Base-by-base conservation (phyloP, 2,113 vertebrate genomes). In the Aegotheles bennettii region DNA sequence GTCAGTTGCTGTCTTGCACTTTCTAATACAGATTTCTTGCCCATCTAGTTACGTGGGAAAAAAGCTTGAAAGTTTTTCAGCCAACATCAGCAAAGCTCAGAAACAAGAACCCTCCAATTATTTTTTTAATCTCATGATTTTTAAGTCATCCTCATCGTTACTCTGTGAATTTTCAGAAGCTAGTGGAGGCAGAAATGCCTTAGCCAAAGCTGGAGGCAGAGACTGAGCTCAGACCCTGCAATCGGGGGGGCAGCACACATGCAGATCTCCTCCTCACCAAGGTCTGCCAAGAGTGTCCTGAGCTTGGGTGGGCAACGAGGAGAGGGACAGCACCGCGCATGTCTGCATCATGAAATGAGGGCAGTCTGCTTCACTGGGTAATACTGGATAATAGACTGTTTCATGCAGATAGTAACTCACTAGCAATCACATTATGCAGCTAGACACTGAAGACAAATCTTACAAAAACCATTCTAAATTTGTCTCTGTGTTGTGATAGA, bases 401-500 rank as follows among this genome's bases (percentile, higher is more conserved):
- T 65, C 77, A 76, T 89, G 77, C 73, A 89, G 87, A 48, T 56
- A 87, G 48, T 71, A 68, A 54, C 45, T 84, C 51, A 43, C 74
- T 75, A 64, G 74, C 77, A 82, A 77, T 90, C 86, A 74, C 24
- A 35, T 70, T 80, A 82, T 35, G 76, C 87, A 89, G 71, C 84
- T 78, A 93, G 64, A 54, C 65, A 26, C 40, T 84, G 64, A 75
- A 84, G 83, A 60, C 59, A 56, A 75, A 67, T 75, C 84, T 70
- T 71, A 60, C 51, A 71, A 87, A 91, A 93, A 53, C 9, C 16
- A 11, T 68, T 95, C 77, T 84, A 73, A 89, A 89, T 95, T 91
- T 92, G 43, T 84, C 70, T 89, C 74, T 67, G 83, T 87, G 84
- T 91, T 92, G 81, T 93, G 87, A 87, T 83, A 94, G 85, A 76